Evolutionary conservation across 1,140 invertebrate species (phyloP).

Genomic region (Lethrus apterus): DNA sequence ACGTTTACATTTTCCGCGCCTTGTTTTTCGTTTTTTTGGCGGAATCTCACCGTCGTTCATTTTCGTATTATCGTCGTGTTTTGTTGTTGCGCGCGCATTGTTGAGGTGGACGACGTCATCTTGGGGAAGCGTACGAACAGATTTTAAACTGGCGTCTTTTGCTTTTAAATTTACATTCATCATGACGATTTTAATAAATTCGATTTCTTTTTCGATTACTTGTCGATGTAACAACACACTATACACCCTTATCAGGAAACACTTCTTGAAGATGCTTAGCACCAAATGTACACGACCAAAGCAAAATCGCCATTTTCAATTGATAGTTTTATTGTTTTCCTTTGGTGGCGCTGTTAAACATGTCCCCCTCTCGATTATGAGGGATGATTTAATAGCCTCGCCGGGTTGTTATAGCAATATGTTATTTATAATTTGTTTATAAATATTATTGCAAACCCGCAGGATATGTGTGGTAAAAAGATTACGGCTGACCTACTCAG

Average conservation of each 20-base stretch:
- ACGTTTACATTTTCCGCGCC: conserved; percentile 54
- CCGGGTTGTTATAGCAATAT: too few species aligned
- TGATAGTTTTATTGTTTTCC: conserved; percentile 16
- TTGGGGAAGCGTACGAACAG: conserved; percentile 23
- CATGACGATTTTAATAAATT: conserved; percentile 8
- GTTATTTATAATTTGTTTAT: too few species aligned
- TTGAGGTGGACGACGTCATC: conserved; percentile 28
- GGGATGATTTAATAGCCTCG: conserved; percentile 11
- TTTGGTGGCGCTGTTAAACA: conserved; percentile 15
- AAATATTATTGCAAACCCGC: conserved; percentile 1
- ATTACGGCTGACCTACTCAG: not conserved
- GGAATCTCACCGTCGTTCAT: conserved; percentile 31
- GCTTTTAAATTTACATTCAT: conserved; percentile 15
- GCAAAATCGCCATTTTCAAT: conserved; percentile 38
- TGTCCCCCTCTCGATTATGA: not conserved
- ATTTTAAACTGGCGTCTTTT: conserved; percentile 15
- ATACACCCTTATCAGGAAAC: conserved; percentile 27
- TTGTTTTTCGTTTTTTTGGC: conserved; percentile 46
- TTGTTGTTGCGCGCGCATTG: conserved; percentile 31
- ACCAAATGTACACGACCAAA: conserved; percentile 33
- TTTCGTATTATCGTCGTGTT: conserved; percentile 25
- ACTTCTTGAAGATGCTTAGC: conserved; percentile 19
- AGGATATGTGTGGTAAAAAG: not conserved
- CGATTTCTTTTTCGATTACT: not conserved
- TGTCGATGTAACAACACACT: conserved; percentile 17